These are phyloP conservation scores for Netelia melanura DNA, from an alignment of 2,888 invertebrate genomes.

Conservation along the genomic window DNA sequence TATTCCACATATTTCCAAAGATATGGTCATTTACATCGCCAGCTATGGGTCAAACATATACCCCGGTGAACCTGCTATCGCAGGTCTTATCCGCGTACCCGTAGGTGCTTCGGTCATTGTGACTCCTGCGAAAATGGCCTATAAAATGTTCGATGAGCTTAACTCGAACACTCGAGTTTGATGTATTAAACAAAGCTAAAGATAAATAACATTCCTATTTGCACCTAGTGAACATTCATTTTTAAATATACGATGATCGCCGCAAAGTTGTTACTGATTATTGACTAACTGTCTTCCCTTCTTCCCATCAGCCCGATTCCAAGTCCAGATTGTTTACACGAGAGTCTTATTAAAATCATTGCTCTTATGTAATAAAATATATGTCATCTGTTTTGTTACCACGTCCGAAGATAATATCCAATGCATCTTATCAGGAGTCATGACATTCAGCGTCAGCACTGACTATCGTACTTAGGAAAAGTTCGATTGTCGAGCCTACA, in stretches of 20 bases:
- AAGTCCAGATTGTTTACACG: no score
- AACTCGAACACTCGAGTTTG: no score
- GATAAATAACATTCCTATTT: no score
- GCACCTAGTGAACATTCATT: no score
- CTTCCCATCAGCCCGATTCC: slow-evolving; percentile 72
- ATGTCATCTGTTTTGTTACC: no score
- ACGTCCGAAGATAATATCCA: background rate
- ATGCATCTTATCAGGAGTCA: slow-evolving; percentile 76
- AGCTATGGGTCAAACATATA: background rate
- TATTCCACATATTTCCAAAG: slow-evolving; percentile 5
- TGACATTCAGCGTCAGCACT: background rate
- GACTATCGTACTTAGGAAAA: background rate
- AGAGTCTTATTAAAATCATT: no score
- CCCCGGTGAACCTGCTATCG: background rate
- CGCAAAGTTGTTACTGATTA: no score
- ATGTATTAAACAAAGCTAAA: no score
- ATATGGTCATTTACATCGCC: background rate
- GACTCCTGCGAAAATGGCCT: background rate
- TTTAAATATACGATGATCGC: no score
- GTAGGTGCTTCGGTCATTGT: slow-evolving; percentile 17
- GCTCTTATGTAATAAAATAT: no score
- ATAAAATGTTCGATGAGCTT: no score
- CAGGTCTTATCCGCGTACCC: background rate
- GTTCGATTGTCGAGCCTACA: background rate
- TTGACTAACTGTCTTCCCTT: no score